phyloP scores from a whole-genome alignment of 2,888 invertebrate species.

The Molorchus minor region DNA sequence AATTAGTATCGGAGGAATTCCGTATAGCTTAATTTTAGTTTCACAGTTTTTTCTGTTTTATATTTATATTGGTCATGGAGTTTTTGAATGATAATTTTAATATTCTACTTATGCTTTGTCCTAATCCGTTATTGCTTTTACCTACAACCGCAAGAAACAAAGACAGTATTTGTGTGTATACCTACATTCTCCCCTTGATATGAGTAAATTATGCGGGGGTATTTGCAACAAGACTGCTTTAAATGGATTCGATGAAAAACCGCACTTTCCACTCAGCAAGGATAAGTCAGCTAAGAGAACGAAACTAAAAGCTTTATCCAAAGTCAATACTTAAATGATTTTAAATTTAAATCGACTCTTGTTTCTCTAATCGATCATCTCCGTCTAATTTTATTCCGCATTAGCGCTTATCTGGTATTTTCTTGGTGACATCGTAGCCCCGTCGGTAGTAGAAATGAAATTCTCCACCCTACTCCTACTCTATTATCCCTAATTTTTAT shows the following conservation, averaged over 20 bases:
- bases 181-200: conserved; percentile 10
- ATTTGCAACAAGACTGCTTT: conserved; percentile 34
- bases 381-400: conserved; percentile 71
- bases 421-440: conserved; percentile 46
- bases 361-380: conserved; percentile 71
- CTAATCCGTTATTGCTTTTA: too few relatives aligned
- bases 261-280: conserved; percentile 58
- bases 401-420: conserved; percentile 52
- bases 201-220: conserved; percentile 14
- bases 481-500: conserved; percentile 64
- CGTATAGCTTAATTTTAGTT: too few relatives aligned
- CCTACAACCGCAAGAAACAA: too few relatives aligned
- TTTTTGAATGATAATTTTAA: too few relatives aligned
- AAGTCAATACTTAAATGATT: conserved; percentile 58
- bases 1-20: too few relatives aligned
- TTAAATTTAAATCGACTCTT: conserved; percentile 61
- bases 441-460: conserved; percentile 46
- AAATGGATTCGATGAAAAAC: conserved; percentile 58
- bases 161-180: background rate
- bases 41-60: too few relatives aligned
- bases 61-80: too few relatives aligned
- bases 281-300: conserved; percentile 55
- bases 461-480: conserved; percentile 42
- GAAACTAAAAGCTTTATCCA: conserved; percentile 53
- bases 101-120: too few relatives aligned